Conservation (phyloP, 2,888 invertebrate genomes). For the Scrobipalpa costella region DNA sequence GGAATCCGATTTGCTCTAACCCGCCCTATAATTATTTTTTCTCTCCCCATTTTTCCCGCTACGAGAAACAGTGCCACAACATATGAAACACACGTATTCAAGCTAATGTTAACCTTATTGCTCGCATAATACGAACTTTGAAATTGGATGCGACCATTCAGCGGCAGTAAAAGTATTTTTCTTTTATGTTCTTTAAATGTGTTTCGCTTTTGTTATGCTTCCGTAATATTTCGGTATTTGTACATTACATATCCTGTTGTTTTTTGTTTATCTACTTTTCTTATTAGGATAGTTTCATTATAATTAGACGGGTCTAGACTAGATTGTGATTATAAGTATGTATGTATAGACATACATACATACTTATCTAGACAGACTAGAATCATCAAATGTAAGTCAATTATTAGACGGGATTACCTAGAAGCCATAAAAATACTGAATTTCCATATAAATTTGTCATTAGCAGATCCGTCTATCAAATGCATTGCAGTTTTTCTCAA, state of each 20-base stretch:
- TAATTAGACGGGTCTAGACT: too few species aligned
- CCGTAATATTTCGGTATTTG: background rate
- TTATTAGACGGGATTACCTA: too few species aligned
- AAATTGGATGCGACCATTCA: conserved; percentile 32
- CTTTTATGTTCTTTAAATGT: conserved; percentile 57
- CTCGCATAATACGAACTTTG: background rate
- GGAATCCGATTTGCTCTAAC: conserved; percentile 52
- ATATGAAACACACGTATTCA: conserved; percentile 22
- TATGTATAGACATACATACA: too few species aligned
- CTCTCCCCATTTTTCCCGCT: conserved; percentile 58
- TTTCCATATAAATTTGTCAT: too few species aligned
- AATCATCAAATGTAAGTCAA: too few species aligned
- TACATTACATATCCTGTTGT: background rate
- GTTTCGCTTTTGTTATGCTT: conserved; percentile 53
- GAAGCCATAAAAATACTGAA: too few species aligned
- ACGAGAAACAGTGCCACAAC: conserved; percentile 48
- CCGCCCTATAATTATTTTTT: conserved; percentile 58
- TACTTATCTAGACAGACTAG: too few species aligned
- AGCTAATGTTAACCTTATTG: background rate
- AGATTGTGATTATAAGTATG: too few species aligned
- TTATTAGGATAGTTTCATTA: background rate
- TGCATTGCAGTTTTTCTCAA: too few species aligned
- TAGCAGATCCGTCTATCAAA: too few species aligned
- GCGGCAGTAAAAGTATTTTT: conserved; percentile 60
- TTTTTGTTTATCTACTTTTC: conserved; percentile 33